Evolutionary conservation across 2,888 invertebrate species (phyloP).

Genomic region (Belgica antarctica): DNA sequence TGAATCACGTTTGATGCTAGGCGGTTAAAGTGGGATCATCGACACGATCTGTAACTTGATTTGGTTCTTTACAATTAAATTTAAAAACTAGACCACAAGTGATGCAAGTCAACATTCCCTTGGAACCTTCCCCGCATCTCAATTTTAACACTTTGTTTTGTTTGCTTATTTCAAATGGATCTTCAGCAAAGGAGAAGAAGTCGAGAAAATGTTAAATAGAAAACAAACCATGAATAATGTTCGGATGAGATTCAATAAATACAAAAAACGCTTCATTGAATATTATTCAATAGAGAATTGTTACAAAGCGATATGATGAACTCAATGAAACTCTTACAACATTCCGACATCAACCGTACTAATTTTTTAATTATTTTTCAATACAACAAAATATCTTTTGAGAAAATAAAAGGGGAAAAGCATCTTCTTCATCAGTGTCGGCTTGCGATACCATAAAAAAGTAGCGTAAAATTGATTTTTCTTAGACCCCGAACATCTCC

Average conservation of each 20-base stretch:
- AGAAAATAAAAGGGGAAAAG: not conserved
- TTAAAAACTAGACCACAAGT: too few relatives aligned
- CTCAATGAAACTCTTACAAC: not conserved
- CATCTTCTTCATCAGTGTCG: conserved; percentile 8
- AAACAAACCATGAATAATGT: conserved; percentile 35
- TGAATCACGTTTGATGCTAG: not conserved
- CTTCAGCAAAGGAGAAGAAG: not conserved
- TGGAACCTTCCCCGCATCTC: too few relatives aligned
- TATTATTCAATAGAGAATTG: not conserved
- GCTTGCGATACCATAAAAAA: conserved; percentile 19
- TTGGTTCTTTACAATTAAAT: too few relatives aligned
- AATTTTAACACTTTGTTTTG: too few relatives aligned
- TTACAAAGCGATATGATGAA: not conserved
- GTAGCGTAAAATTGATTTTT: conserved; percentile 44
- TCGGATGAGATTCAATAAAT: not conserved
- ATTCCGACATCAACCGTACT: conserved; percentile 33
- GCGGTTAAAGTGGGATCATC: too few relatives aligned
- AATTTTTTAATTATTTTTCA: conserved; percentile 43
- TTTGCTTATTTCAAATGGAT: too few relatives aligned
- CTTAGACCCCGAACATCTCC: conserved; percentile 4
- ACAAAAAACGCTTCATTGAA: not conserved
- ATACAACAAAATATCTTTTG: conserved; percentile 9
- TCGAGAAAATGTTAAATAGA: not conserved
- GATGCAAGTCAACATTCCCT: not conserved
- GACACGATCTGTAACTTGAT: too few relatives aligned